phyloP scores from a whole-genome alignment of 1,140 invertebrate genomes.

The Drosophila santomea region DNA sequence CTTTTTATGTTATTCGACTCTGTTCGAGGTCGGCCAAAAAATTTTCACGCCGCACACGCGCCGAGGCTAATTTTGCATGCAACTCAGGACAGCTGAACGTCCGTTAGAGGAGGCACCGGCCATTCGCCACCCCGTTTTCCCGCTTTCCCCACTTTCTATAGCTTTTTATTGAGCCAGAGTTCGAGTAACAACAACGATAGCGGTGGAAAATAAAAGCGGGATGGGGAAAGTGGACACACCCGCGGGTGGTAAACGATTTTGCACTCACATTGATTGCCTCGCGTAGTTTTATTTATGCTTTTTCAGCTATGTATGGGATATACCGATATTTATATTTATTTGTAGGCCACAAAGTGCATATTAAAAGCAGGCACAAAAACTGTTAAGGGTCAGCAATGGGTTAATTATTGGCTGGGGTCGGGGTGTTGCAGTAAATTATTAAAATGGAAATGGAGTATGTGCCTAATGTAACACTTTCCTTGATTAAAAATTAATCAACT shows the following conservation, averaged over 20 bases:
- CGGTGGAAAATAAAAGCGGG: not conserved
- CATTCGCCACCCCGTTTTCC: not conserved
- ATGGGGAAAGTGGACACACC: slow-evolving; percentile 58
- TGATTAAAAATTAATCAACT: slow-evolving; percentile 33
- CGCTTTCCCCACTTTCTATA: not conserved
- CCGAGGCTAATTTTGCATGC: slow-evolving; percentile 79
- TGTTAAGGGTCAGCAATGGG: slow-evolving; percentile 63
- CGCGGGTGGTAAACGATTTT: slow-evolving; percentile 78
- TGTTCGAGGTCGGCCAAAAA: slow-evolving; percentile 56
- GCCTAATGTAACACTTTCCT: slow-evolving; percentile 35
- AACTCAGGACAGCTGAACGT: slow-evolving; percentile 70
- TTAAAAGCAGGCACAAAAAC: slow-evolving; percentile 50
- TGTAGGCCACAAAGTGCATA: slow-evolving; percentile 79
- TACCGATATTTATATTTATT: slow-evolving; percentile 67
- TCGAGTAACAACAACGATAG: slow-evolving; percentile 34
- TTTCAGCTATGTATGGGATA: slow-evolving; percentile 40
- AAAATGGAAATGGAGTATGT: slow-evolving; percentile 14
- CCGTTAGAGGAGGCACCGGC: slow-evolving; percentile 31
- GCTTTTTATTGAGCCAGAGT: slow-evolving; percentile 67
- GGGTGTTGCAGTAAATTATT: slow-evolving; percentile 32
- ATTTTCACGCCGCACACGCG: slow-evolving; percentile 78
- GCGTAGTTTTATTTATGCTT: slow-evolving; percentile 81
- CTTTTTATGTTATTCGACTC: slow-evolving; percentile 38
- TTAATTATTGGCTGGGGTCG: slow-evolving; percentile 52
- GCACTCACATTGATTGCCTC: slow-evolving; percentile 81